Evolutionary conservation across 2,797 vertebrate species (phyloP), one percentile per base, ranked within the genome.

Genomic region (Falco cherrug): DNA sequence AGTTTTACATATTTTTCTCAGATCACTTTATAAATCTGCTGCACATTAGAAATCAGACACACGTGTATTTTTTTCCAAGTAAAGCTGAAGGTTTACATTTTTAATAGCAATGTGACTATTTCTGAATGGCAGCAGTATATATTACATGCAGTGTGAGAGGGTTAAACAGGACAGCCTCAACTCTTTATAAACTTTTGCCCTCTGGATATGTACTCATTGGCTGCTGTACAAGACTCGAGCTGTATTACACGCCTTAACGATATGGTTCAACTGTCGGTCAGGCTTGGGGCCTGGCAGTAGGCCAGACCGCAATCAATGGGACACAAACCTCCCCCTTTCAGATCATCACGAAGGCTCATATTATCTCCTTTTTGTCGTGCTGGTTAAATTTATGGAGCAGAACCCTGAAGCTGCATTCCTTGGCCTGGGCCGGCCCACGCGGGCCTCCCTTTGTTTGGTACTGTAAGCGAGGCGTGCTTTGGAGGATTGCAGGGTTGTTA

Each of bases 201-300:
- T 98, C 98, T 98, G 98, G 98, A 98, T 98, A 98, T 98, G 98
- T 98, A 97, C 98, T 98, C 98, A 97, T 98, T 98, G 98, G 98
- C 98, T 97, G 98, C 98, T 70, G 98, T 98, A 98, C 98, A 98
- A 98, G 98, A 93, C 98, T 96, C 53, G 95, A 97, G 98, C 98
- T 98, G 98, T 98, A 98, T 98, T 98, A 98, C 98, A 98, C 97
- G 98, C 99, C 98, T 99, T 99, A 99, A 99, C 99, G 99, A 99
- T 99, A 98, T 98, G 99, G 99, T 99, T 99, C 99, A 99, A 99
- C 99, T 99, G 98, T 98, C 99, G 99, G 99, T 99, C 99, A 99
- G 98, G 98, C 99, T 98, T 97, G 98, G 98, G 98, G 98, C 98
- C 99, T 99, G 99, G 99, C 99, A 98, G 97, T 84, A 96, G 96